Percentiles rank a stretch among this genome's conserved stretches.
Evolutionary conservation across 1,140 invertebrate genomes (phyloP).

Genomic region (Penaeus vannamei): DNA sequence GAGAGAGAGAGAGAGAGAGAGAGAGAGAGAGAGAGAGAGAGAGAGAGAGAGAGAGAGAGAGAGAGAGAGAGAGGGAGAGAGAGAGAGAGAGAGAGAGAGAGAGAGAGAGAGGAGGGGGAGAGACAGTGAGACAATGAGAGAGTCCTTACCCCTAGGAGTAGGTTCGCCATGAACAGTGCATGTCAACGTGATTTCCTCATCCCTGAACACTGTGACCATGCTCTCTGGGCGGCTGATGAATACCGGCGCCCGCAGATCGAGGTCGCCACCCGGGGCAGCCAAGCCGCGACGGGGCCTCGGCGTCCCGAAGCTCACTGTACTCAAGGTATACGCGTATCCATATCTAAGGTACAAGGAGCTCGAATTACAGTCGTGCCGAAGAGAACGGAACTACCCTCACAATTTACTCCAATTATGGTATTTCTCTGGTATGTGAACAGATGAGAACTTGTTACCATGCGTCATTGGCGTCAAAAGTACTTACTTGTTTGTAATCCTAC

Average conservation of each 20-base stretch:
- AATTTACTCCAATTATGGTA: too few relatives aligned
- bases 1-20: too few relatives aligned
- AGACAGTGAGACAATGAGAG: not conserved
- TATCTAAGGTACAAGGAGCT: conserved; percentile 73
- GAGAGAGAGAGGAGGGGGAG: not conserved
- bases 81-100: too few relatives aligned
- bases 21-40: too few relatives aligned
- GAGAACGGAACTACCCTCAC: too few relatives aligned
- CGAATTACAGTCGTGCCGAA: too few relatives aligned
- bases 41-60: too few relatives aligned
- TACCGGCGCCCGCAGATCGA: conserved; percentile 75
- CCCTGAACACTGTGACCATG: conserved; percentile 80
- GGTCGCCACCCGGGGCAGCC: not conserved
- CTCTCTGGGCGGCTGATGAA: conserved; percentile 84
- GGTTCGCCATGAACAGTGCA: conserved; percentile 86
- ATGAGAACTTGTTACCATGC: not conserved
- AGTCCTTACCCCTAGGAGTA: conserved; percentile 82
- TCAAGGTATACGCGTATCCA: conserved; percentile 72
- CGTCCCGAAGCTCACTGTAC: conserved; percentile 71
- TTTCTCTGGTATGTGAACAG: too few relatives aligned
- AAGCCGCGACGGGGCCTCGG: conserved; percentile 23
- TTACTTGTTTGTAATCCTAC: conserved; percentile 74
- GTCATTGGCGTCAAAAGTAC: conserved; percentile 64
- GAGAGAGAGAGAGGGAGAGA: too few relatives aligned
- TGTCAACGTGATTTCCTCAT: conserved; percentile 85